These are phyloP conservation scores for Capitulum mitella DNA, from an alignment of 2,888 invertebrate genomes.

Conservation along the genomic window DNA sequence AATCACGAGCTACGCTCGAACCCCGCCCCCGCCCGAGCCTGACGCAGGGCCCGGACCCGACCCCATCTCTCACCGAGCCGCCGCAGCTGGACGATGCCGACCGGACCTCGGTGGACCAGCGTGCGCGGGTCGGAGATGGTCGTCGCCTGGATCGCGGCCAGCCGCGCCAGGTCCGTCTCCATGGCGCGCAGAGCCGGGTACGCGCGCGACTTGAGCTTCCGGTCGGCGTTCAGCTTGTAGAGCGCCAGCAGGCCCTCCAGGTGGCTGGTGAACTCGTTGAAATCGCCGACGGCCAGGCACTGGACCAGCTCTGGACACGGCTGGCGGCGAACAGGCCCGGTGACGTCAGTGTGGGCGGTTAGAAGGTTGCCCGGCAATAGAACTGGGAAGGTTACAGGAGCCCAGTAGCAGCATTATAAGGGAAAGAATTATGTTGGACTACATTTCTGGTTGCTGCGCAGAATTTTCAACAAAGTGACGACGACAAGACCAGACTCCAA, in stretches of 20 bases:
- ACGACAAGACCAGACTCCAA: too few species aligned
- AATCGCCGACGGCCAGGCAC: slow-evolving; percentile 75
- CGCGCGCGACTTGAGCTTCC: slow-evolving; percentile 88
- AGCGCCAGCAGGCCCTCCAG: slow-evolving; percentile 83
- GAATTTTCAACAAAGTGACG: too few species aligned
- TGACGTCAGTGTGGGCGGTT: too few species aligned
- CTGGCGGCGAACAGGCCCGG: slow-evolving; percentile 47
- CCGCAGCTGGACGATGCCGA: neutral
- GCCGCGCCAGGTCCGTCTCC: slow-evolving; percentile 67
- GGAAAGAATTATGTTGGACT: too few species aligned
- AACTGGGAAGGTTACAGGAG: too few species aligned
- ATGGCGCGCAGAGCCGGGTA: slow-evolving; percentile 85
- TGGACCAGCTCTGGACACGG: slow-evolving; percentile 82
- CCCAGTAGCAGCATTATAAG: too few species aligned
- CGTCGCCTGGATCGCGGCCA: neutral
- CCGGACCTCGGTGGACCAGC: slow-evolving; percentile 54
- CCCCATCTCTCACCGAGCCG: neutral
- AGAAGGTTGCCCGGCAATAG: too few species aligned
- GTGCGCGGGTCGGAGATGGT: slow-evolving; percentile 44
- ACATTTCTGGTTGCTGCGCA: too few species aligned
- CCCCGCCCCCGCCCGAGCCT: too few species aligned
- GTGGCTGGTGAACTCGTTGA: slow-evolving; percentile 84
- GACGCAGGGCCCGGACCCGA: too few species aligned
- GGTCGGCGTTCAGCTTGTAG: slow-evolving; percentile 89
- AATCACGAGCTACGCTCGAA: too few species aligned